Percentiles rank a stretch among this genome's conserved stretches.
These are phyloP conservation scores for Anas georgica DNA, from an alignment of 2,797 vertebrate species.

Conservation along the genomic window DNA sequence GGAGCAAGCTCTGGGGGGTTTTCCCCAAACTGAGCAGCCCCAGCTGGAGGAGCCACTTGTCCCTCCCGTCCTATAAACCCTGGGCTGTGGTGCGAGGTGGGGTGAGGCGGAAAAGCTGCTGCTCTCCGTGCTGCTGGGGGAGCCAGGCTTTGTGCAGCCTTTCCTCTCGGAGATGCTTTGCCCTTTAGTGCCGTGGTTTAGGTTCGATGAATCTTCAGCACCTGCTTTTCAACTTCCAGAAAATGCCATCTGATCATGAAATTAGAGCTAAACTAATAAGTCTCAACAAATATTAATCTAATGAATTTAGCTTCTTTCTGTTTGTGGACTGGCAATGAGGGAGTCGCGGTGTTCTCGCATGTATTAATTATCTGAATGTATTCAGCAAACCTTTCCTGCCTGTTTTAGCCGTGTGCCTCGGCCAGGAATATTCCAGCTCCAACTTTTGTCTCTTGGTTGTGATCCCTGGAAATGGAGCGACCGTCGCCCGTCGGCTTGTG, in stretches of 20 bases:
- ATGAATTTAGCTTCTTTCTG: constrained; percentile 58
- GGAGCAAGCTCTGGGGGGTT: too few relatives aligned
- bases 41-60: not conserved
- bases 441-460: not conserved
- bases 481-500: not conserved
- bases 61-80: not conserved
- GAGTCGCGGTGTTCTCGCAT: constrained; percentile 33
- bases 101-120: not conserved
- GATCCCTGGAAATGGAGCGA: accelerated
- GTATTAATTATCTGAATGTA: constrained; percentile 49
- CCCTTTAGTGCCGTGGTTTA: not conserved
- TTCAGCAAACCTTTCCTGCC: constrained; percentile 24
- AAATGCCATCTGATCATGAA: constrained; percentile 51
- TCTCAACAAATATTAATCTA: constrained; percentile 67
- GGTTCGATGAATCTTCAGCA: not conserved
- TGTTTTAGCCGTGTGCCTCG: not conserved
- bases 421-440: not conserved
- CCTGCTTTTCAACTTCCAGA: not conserved
- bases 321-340: constrained; percentile 50
- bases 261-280: constrained; percentile 64
- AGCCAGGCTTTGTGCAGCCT: accelerated
- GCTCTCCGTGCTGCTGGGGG: not conserved
- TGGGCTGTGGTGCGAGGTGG: not conserved
- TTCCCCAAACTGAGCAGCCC: not conserved
- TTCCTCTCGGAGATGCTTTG: not conserved